Base-by-base conservation (phyloP, 2,113 vertebrate species). In the Calidris pygmaea region DNA sequence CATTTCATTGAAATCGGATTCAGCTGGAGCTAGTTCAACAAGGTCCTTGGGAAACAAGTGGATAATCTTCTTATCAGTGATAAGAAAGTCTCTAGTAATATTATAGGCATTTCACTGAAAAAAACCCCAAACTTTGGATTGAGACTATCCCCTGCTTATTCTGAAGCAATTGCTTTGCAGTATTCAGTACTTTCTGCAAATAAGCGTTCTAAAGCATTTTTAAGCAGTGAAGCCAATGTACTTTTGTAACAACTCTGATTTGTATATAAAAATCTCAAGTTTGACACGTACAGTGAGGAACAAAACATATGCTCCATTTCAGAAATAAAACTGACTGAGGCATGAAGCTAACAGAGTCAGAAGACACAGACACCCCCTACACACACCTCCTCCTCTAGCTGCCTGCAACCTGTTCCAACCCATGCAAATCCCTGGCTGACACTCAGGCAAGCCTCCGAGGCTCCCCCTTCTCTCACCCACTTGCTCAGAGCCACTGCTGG, bases 291-390 rank as follows among this genome's bases (percentile, higher is more conserved):
- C 45, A 82, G 26, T 17, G n/a, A 72, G 34, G 53, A 93, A 66
- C 53, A 87, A 78, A 97, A 87, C 94, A 96, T 92, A 94, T 92
- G 96, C 20, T 91, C 63, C 48, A n/a, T 84, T 95, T 96, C 94
- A 93, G 84, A 97, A 95, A 86, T 91, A 96, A 92, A 96, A 75
- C 43, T 43, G 45, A 74, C 53, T 81, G 80, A 95, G 70, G 37
- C 56, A 76, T 67, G 89, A 91, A 92, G 58, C 66, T 81, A 68
- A 87, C 8, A 53, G 75, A 95, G 76, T 79, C 82, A 87, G 87
- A 84, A 96, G 75, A 90, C 56, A 68, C 30, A 75, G 24, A 76
- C 78, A 32, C 18, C 8, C 85, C 73, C 88, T 73, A 92, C 73
- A 68, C 52, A 60, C 2, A 58, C 55, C 87, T 90, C 79, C 93